phyloP scores from a whole-genome alignment of 2,113 vertebrate genomes.

The Excalfactoria chinensis region DNA sequence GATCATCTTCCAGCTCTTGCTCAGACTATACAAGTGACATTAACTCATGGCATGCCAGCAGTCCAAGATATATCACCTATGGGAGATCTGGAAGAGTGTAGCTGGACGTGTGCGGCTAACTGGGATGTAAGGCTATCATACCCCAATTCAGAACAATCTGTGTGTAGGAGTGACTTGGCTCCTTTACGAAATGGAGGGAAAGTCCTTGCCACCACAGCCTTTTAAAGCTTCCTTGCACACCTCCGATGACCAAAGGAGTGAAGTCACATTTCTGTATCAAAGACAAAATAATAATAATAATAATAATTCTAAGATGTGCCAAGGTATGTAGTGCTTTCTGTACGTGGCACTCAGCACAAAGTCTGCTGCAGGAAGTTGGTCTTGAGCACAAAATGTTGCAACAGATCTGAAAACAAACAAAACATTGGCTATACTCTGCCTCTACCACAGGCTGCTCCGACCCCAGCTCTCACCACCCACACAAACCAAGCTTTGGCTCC shows the following conservation, averaged over 20 bases:
- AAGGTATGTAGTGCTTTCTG: not conserved
- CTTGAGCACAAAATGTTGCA: not conserved
- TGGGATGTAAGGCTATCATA: not conserved
- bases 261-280: not conserved
- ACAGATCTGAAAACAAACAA: not conserved
- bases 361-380: not conserved
- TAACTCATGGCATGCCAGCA: not conserved
- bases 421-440: not conserved
- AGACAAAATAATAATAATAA: not conserved
- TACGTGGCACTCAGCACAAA: not conserved
- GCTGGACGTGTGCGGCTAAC: not conserved
- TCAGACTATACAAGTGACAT: not conserved
- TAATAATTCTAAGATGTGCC: not conserved
- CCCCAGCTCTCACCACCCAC: not conserved
- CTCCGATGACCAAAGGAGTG: not conserved
- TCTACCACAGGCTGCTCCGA: not conserved
- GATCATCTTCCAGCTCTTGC: not conserved
- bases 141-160: rapidly evolving
- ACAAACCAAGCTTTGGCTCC: not conserved
- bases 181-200: not conserved
- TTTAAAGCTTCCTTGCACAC: not conserved
- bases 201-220: not conserved
- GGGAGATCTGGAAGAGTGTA: not conserved
- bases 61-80: not conserved
- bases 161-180: not conserved